Evolutionary conservation across 2,113 vertebrate species (phyloP).

Genomic region (Hippoglossus stenolepis): DNA sequence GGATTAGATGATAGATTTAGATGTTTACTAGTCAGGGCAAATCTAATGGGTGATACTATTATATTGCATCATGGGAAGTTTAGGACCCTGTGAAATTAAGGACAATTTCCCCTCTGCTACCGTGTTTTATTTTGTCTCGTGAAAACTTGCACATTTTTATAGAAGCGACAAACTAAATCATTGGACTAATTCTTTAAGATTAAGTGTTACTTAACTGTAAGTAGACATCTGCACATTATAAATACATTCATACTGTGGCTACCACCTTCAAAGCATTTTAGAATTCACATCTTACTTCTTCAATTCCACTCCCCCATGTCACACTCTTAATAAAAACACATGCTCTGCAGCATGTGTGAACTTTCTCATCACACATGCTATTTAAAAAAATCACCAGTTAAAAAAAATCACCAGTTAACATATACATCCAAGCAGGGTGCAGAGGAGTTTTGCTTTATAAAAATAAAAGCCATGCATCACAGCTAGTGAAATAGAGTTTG

Average conservation of each 20-base stretch:
- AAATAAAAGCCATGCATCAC: neutral
- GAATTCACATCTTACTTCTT: neutral
- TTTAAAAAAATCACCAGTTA: neutral
- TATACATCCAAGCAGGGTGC: neutral
- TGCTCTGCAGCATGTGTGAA: neutral
- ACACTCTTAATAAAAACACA: neutral
- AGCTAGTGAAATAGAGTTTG: neutral
- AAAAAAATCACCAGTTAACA: too few relatives aligned
- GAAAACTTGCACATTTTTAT: neutral
- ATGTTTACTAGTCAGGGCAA: too few relatives aligned
- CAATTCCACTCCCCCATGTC: neutral
- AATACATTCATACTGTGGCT: neutral
- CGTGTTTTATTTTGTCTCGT: neutral
- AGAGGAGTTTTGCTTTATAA: neutral
- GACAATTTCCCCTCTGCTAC: neutral
- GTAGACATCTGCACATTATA: neutral
- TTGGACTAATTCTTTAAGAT: neutral
- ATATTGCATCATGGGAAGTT: neutral
- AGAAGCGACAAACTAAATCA: neutral
- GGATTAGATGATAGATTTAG: too few relatives aligned
- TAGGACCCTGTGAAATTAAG: neutral
- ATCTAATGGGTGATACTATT: too few relatives aligned
- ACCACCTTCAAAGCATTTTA: too few relatives aligned
- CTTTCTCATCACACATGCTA: neutral
- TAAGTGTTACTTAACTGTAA: neutral